Base-by-base conservation (phyloP, 1,140 invertebrate species). In the Drosophila mayri region DNA sequence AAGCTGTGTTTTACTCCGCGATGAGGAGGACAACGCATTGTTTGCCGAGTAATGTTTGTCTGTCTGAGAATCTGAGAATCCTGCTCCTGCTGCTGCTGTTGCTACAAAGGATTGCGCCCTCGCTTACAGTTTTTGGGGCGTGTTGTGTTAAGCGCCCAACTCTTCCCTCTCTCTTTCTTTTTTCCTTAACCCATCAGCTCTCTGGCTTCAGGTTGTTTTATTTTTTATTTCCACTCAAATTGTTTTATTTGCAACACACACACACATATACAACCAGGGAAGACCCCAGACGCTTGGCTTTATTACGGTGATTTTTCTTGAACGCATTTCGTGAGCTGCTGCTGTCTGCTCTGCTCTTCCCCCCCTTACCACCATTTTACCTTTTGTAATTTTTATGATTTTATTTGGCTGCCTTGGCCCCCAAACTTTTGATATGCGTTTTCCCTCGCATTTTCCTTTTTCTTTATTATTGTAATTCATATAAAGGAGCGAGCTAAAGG, bases 361-460 rank as follows among this genome's bases (percentile, higher is more conserved):
- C 52, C 57, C 71, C 66, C 71, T 72, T 59, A 50, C 82, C 64
- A 44, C 50, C 28, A 30, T 68, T 52, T 59, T 79, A 88, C 85
- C 85, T 90, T 90, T 90, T 90, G 81, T 90, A 90, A 90, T 90
- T 90, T 90, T 90, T 90, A 90, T 90, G 86, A 90, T 90, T 81
- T 90, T 85, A 85, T 90, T 90, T 76, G 60, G 62, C 55, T 72
- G 49, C 67, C 35, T 66, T 72, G 59, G 44, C 71, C 41, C 47
- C 47, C 52, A 38, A 54, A 67, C 49, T 70, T 71, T 79, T 67
- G 65, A 87, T 79, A 81, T 73, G 83, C 78, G 72, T 64, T 76
- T 81, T 63, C 46, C 65, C 70, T 62, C 62, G 60, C 68, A 49
- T 72, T 71, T 66, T 70, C 67, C 59, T 67, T 85, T 55, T 79